Conservation (phyloP, 2,113 vertebrate genomes). For the Periophthalmus modestus region DNA sequence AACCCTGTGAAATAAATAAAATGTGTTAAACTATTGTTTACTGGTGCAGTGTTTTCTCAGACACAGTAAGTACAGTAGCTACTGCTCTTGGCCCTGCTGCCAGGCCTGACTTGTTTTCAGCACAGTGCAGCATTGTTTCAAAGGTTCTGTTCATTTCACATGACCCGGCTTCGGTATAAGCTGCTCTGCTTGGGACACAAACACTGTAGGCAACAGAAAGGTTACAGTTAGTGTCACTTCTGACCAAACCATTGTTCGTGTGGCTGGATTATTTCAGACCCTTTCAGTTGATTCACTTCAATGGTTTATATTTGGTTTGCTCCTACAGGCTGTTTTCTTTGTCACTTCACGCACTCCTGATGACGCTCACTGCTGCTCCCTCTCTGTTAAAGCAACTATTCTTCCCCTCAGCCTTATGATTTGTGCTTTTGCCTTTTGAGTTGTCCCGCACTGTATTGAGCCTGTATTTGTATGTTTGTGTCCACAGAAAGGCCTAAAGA, state of each 20-base stretch:
- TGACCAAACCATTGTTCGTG: not conserved
- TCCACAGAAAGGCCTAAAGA: constrained; percentile 88
- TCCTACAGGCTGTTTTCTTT: constrained; percentile 3
- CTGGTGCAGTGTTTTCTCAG: constrained; percentile 24
- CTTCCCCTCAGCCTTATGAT: constrained; percentile 9
- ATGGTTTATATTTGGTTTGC: not conserved
- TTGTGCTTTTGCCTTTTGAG: constrained; percentile 38
- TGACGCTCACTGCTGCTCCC: not conserved
- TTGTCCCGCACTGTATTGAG: constrained; percentile 59
- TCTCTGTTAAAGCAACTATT: constrained; percentile 7
- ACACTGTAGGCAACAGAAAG: not conserved
- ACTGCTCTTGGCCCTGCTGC: not conserved
- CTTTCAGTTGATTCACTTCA: constrained; percentile 46
- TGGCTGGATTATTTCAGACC: not conserved
- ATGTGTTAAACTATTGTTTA: constrained; percentile 55
- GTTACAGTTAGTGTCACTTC: not conserved
- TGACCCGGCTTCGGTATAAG: constrained; percentile 45
- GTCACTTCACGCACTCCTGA: not conserved
- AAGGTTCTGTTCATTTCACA: constrained; percentile 42
- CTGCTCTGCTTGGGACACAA: constrained; percentile 7
- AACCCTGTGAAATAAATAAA: constrained; percentile 72
- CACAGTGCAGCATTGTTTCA: constrained; percentile 13
- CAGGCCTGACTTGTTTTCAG: constrained; percentile 18
- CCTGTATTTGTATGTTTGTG: constrained; percentile 73
- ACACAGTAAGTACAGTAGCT: constrained; percentile 2